phyloP scores from a whole-genome alignment of 2,888 invertebrate species.

The Lasiommata megera region DNA sequence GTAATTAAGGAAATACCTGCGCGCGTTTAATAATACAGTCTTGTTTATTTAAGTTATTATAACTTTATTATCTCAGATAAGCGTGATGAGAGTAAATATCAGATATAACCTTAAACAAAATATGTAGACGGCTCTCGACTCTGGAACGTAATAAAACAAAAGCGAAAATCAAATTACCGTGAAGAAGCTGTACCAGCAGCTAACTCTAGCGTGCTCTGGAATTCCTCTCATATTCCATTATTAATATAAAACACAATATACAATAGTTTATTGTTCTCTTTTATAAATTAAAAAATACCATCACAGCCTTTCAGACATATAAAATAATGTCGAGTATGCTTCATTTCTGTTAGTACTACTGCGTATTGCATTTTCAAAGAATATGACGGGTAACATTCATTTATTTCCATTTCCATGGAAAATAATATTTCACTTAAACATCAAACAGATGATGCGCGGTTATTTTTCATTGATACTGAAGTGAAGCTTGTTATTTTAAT shows the following conservation, averaged over 20 bases:
- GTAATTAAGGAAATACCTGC: too few species aligned
- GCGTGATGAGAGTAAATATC: too few species aligned
- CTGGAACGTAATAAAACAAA: not conserved
- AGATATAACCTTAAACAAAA: too few species aligned
- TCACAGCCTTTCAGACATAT: not conserved
- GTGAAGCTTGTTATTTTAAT: conserved; percentile 1
- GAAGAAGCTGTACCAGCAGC: not conserved
- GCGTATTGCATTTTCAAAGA: not conserved
- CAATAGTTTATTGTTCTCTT: conserved; percentile 8
- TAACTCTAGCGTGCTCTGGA: conserved; percentile 1
- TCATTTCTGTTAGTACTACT: not conserved
- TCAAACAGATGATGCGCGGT: not conserved
- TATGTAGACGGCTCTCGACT: too few species aligned
- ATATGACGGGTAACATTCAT: not conserved
- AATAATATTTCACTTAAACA: not conserved
- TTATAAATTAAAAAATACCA: conserved; percentile 6
- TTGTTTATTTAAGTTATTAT: too few species aligned
- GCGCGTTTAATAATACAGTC: too few species aligned
- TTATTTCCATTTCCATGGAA: not conserved
- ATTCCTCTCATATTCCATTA: conserved; percentile 1
- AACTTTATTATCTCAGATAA: too few species aligned
- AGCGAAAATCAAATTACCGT: not conserved
- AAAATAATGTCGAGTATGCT: conserved; percentile 9
- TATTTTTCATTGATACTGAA: conserved; percentile 2
- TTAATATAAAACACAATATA: not conserved